These are phyloP conservation scores for Neolamprologus toae DNA, from an alignment of 2,113 vertebrate species.

Conservation along the genomic window DNA sequence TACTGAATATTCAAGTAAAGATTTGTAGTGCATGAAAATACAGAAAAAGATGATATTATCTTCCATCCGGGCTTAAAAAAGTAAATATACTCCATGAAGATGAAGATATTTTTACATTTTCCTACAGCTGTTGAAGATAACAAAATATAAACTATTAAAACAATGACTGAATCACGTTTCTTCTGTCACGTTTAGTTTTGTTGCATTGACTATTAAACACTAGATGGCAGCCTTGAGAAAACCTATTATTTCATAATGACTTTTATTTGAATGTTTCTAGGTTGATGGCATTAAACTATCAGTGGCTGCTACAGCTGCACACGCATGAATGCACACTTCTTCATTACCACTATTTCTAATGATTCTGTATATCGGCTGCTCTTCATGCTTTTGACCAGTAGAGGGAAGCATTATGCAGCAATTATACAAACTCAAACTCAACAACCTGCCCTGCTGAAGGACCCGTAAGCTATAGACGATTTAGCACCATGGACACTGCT, in stretches of 20 bases:
- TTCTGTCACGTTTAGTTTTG: neutral
- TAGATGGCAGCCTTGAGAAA: neutral
- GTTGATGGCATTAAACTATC: neutral
- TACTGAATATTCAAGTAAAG: neutral
- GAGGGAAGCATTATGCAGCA: neutral
- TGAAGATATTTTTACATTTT: conserved; percentile 53
- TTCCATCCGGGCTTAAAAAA: neutral
- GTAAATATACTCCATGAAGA: conserved; percentile 22
- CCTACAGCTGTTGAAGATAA: conserved; percentile 33
- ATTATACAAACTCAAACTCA: neutral
- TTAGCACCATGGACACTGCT: neutral
- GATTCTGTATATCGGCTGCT: neutral
- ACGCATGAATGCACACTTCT: neutral
- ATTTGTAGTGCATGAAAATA: neutral
- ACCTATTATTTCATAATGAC: neutral
- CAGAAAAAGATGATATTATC: neutral
- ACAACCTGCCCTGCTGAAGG: neutral
- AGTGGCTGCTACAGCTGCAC: neutral
- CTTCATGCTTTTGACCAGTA: neutral
- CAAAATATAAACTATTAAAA: conserved; percentile 17
- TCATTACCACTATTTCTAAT: neutral
- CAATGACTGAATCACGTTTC: neutral
- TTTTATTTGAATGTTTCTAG: neutral
- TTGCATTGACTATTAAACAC: neutral
- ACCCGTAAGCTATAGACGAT: neutral